A percentile compares a stretch with the other conserved stretches of the same genome.
Conservation (phyloP, 2,113 vertebrate species). For the Coptodon rendalli region DNA sequence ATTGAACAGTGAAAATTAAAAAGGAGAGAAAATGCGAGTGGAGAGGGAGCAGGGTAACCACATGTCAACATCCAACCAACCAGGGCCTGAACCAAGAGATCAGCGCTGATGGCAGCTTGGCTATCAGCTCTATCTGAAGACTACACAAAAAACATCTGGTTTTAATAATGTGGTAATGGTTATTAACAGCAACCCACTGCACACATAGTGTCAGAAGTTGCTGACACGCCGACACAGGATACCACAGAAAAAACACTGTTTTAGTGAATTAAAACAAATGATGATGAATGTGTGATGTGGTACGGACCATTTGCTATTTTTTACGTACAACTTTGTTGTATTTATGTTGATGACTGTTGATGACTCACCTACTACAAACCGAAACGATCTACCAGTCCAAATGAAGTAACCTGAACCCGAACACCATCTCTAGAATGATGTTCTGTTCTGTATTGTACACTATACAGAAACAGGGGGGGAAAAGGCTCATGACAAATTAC, state of each 20-base stretch:
- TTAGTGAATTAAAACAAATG: background rate
- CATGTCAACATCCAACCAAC: background rate
- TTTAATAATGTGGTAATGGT: background rate
- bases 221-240: background rate
- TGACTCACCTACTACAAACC: background rate
- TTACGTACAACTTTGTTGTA: background rate
- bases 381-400: background rate
- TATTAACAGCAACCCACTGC: background rate
- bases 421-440: background rate
- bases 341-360: background rate
- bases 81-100: background rate
- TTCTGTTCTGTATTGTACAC: background rate
- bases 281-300: background rate
- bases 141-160: background rate
- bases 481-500: background rate
- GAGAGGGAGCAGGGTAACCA: background rate
- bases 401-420: background rate
- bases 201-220: background rate
- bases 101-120: background rate
- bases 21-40: background rate
- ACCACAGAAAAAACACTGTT: background rate
- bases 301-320: background rate
- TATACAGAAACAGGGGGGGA: fast-evolving
- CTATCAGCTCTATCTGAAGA: background rate
- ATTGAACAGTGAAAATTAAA: background rate